phyloP scores from a whole-genome alignment of 2,888 invertebrate species.

The Biston betularia region DNA sequence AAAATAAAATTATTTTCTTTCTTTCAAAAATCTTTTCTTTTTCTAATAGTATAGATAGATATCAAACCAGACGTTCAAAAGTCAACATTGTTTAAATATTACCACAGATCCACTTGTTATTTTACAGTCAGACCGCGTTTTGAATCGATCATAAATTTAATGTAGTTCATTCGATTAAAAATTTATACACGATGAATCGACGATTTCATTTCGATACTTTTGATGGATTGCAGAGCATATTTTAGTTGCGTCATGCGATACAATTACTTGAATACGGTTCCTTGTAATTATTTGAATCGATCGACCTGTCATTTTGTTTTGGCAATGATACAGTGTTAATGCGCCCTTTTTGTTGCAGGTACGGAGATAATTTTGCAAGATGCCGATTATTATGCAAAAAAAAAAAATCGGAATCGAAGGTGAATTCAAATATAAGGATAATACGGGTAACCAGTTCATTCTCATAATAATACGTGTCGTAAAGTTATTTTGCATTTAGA shows the following conservation, averaged over 20 bases:
- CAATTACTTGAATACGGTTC: slow-evolving; percentile 30
- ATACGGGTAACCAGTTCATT: background rate
- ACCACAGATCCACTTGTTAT: background rate
- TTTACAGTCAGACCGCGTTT: background rate
- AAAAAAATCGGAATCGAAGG: background rate
- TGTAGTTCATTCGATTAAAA: slow-evolving; percentile 7
- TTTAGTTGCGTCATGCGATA: slow-evolving; percentile 46
- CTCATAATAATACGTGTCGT: too few relatives aligned
- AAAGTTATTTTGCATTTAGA: too few relatives aligned
- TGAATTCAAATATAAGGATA: background rate
- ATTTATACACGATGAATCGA: slow-evolving; percentile 16
- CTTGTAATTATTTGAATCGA: slow-evolving; percentile 32
- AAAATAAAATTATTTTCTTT: too few relatives aligned
- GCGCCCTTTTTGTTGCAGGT: slow-evolving; percentile 29
- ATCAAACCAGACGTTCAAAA: background rate
- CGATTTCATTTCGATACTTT: slow-evolving; percentile 1
- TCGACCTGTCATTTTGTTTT: slow-evolving; percentile 21
- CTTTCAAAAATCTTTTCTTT: too few relatives aligned
- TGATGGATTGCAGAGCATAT: slow-evolving; percentile 41
- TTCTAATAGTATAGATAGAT: too few relatives aligned
- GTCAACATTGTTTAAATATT: background rate
- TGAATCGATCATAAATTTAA: background rate
- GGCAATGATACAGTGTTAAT: slow-evolving; percentile 22
- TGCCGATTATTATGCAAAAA: background rate
- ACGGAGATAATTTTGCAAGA: slow-evolving; percentile 3